A percentile compares a stretch with the other conserved stretches of the same genome.
These are phyloP conservation scores for Anolis carolinensis DNA, from an alignment of 2,113 vertebrate genomes.

Conservation along the genomic window DNA sequence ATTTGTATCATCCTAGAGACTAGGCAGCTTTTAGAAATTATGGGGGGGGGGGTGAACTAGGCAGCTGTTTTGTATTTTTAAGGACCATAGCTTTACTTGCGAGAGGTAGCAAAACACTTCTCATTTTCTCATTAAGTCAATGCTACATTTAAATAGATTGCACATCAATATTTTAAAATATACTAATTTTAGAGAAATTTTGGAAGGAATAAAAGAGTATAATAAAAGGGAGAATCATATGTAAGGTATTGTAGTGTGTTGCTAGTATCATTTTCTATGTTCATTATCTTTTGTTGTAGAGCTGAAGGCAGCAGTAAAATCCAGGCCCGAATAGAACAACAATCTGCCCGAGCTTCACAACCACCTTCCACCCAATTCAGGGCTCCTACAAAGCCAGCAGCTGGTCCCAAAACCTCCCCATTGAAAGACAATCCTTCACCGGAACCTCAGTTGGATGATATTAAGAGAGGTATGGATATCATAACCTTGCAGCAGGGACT, in stretches of 20 bases:
- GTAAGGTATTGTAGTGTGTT: no score
- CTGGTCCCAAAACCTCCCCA: slow-evolving; percentile 90
- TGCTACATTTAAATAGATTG: not conserved
- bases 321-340: slow-evolving; percentile 94
- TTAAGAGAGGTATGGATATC: slow-evolving; percentile 89
- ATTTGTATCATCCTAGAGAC: not conserved
- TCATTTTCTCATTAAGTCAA: not conserved
- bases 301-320: slow-evolving; percentile 99
- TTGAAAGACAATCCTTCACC: slow-evolving; percentile 96
- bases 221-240: not conserved
- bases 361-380: slow-evolving; percentile 88
- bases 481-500: not conserved
- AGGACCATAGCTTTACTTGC: not conserved
- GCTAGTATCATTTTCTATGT: not conserved
- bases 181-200: not conserved
- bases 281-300: slow-evolving; percentile 74
- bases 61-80: not conserved
- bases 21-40: not conserved
- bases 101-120: not conserved
- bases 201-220: not conserved
- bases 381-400: slow-evolving; percentile 88
- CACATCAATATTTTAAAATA: not conserved
- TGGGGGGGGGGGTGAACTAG: not conserved
- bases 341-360: slow-evolving; percentile 86
- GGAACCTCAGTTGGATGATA: slow-evolving; percentile 96